Evolutionary conservation across 2,113 vertebrate genomes (phyloP).

Genomic region (Axis porcinus): DNA sequence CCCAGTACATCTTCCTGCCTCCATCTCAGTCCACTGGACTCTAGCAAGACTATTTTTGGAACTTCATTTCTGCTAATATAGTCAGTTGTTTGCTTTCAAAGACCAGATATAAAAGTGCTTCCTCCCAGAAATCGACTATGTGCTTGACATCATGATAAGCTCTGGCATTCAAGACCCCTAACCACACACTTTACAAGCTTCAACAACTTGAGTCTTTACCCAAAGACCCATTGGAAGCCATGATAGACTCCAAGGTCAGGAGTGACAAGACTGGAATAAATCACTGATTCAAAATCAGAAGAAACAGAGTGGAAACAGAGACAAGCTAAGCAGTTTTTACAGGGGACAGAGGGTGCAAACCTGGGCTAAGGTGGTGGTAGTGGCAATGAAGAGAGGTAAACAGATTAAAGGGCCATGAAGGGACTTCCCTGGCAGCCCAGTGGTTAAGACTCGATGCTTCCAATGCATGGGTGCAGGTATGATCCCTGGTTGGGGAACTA

Average conservation of each 20-base stretch:
- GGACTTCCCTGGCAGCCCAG: neutral
- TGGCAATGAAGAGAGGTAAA: neutral
- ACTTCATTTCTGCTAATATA: neutral
- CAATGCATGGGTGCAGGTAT: neutral
- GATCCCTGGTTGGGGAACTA: neutral
- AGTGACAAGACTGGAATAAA: neutral
- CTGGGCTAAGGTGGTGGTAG: neutral
- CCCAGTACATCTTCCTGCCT: neutral
- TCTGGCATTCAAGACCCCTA: neutral
- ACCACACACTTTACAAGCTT: neutral
- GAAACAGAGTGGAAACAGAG: neutral
- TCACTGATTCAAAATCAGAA: neutral
- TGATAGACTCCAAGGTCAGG: neutral
- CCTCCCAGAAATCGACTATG: neutral
- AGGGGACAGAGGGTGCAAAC: neutral
- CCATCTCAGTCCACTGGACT: neutral
- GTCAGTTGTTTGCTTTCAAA: conserved; percentile 23
- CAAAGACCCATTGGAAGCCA: neutral
- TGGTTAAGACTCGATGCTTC: neutral
- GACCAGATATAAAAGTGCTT: neutral
- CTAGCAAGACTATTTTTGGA: neutral
- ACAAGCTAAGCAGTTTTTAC: neutral
- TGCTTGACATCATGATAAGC: neutral
- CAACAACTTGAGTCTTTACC: neutral
- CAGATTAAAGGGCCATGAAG: neutral